Evolutionary conservation across 2,113 vertebrate species (phyloP).

Genomic region (Calidris pugnax): DNA sequence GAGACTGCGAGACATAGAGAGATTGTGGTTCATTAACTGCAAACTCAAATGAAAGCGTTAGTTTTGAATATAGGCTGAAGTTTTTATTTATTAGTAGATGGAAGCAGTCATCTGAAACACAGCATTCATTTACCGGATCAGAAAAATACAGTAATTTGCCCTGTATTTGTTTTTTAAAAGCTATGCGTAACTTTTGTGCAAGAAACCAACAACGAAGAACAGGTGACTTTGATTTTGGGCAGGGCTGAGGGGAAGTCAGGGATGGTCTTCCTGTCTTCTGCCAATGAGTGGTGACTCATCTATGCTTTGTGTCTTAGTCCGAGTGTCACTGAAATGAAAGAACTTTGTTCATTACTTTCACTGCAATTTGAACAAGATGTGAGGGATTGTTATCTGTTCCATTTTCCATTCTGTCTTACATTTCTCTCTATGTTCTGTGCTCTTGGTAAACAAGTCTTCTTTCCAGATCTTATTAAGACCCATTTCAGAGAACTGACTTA

Average conservation of each 20-base stretch:
- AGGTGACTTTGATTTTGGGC: not conserved
- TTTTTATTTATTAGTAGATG: not conserved
- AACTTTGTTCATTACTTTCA: not conserved
- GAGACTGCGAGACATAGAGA: not conserved
- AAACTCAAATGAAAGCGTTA: not conserved
- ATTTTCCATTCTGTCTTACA: not conserved
- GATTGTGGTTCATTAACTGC: not conserved
- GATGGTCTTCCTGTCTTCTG: not conserved
- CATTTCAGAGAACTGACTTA: not conserved
- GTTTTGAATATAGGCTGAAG: not conserved
- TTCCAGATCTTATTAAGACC: not conserved
- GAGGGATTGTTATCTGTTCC: not conserved
- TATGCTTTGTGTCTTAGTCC: not conserved
- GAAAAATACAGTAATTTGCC: not conserved
- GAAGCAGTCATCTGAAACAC: not conserved
- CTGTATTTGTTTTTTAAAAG: not conserved
- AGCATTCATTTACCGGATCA: not conserved
- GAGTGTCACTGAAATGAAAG: not conserved
- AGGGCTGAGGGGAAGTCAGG: not conserved
- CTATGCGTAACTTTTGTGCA: not conserved
- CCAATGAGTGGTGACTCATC: not conserved
- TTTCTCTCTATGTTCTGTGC: not conserved
- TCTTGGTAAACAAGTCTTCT: not conserved
- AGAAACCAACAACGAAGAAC: not conserved
- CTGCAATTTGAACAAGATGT: not conserved